phyloP scores from a whole-genome alignment of 2,888 invertebrate species.

The Hoplodrina blanda region DNA sequence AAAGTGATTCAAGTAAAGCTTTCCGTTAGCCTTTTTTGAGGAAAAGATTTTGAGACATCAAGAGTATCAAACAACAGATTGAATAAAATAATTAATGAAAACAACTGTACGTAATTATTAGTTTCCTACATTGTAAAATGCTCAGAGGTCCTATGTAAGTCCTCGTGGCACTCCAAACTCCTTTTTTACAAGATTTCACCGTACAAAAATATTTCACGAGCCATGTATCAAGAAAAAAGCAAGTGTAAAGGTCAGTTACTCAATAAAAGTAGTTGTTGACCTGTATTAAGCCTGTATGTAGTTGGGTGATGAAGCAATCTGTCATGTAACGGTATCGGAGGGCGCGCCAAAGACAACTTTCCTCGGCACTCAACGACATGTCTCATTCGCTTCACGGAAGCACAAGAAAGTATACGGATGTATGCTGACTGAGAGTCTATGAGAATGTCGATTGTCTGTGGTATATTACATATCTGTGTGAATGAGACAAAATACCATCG shows the following conservation, averaged over 20 bases:
- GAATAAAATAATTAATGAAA: no score
- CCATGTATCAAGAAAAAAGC: slow-evolving; percentile 65
- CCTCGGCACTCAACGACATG: slow-evolving; percentile 67
- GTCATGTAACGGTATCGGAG: slow-evolving; percentile 71
- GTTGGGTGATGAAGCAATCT: slow-evolving; percentile 70
- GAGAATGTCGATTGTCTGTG: slow-evolving; percentile 66
- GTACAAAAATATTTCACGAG: slow-evolving; percentile 25
- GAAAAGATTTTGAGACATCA: not conserved
- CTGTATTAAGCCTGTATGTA: slow-evolving; percentile 52
- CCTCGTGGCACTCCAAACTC: slow-evolving; percentile 26
- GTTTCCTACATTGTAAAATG: not conserved
- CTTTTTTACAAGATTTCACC: slow-evolving; percentile 46
- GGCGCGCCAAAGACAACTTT: slow-evolving; percentile 79
- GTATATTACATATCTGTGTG: slow-evolving; percentile 37
- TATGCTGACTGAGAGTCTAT: slow-evolving; percentile 51
- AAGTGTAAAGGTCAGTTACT: slow-evolving; percentile 79
- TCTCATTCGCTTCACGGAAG: slow-evolving; percentile 72
- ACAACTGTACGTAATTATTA: not conserved
- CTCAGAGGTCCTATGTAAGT: not conserved
- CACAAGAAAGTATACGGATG: slow-evolving; percentile 69
- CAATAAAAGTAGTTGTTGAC: slow-evolving; percentile 66
- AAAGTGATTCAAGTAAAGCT: not conserved
- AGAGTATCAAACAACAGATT: not conserved
- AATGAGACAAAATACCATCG: slow-evolving; percentile 18
- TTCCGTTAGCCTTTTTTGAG: not conserved